Evolutionary conservation across 1,140 invertebrate species (phyloP), one percentile per base, ranked within the genome.

Genomic region (Drosophila pandora): DNA sequence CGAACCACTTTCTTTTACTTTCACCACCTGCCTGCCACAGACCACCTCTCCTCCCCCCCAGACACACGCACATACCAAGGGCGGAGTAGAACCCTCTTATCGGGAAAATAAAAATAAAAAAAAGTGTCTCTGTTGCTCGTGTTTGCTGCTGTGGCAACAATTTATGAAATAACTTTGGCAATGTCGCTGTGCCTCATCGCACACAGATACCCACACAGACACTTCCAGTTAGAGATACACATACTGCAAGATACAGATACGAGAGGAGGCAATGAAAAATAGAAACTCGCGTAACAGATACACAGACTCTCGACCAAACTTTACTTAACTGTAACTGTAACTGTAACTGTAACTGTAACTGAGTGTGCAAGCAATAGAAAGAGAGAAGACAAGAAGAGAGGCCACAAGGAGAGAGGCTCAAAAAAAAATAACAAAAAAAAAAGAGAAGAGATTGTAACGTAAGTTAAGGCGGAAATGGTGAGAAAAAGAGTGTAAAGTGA

Each of bases 111-210:
- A 50, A 22, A 53, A 52, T 6, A n/a, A 49, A 34, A 64, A 30
- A 58, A 47, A 47, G 53, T 48, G 74, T 72, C 73, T 64, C 34
- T 57, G 47, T 30, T 34, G 39, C 34, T 50, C 73, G 79, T 83
- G 75, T 76, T 65, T 79, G 82, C 78, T 87, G 74, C 82, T 87
- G 83, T 87, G 83, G 83, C 79, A 87, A 88, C 82, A 87, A 87
- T 87, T 87, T 87, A 82, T 82, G 75, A 88, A 87, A 87, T 87
- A 87, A 87, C 82, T 87, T 78, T 60, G 69, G 69, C 82, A 77
- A 85, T 85, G 68, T 72, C 57, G 43, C 54, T 57, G 17, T 17
- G 55, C 21, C 43, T 58, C 52, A 54, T 60, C 37, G 7, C 60
- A 52, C 41, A 34, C 41, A 34, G 32, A 34, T 34, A 34, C 32